Evolutionary conservation across 2,797 vertebrate genomes (phyloP).

Genomic region (Rachycentron canadum): DNA sequence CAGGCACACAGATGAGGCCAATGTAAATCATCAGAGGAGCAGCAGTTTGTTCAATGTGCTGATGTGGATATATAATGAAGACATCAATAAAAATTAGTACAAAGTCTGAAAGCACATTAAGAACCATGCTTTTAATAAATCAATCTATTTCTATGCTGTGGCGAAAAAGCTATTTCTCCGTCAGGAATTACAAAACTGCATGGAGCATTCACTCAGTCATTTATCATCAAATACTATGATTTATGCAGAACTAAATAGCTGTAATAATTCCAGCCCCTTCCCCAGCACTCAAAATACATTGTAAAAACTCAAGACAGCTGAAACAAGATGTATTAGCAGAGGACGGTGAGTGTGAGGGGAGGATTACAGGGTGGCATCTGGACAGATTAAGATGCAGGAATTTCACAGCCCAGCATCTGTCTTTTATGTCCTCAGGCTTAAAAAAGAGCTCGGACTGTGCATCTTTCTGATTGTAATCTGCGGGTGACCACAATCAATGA

Average conservation of each 20-base stretch:
- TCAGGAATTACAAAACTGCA: slow-evolving; percentile 61
- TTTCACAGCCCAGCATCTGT: slow-evolving; percentile 57
- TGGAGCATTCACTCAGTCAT: slow-evolving; percentile 56
- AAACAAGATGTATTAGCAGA: slow-evolving; percentile 54
- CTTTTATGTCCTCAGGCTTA: slow-evolving; percentile 37
- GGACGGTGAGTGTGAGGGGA: not conserved
- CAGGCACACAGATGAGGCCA: slow-evolving; percentile 52
- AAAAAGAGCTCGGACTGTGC: slow-evolving; percentile 45
- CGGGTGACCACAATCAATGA: slow-evolving; percentile 70
- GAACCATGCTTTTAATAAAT: slow-evolving; percentile 75
- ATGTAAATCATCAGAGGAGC: slow-evolving; percentile 68
- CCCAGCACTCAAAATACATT: slow-evolving; percentile 41
- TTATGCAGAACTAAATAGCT: slow-evolving; percentile 68
- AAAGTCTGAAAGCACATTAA: slow-evolving; percentile 70
- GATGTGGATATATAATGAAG: slow-evolving; percentile 78
- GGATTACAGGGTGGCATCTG: slow-evolving; percentile 43
- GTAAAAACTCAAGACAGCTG: slow-evolving; percentile 47
- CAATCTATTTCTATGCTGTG: slow-evolving; percentile 54
- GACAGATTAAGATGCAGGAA: slow-evolving; percentile 39
- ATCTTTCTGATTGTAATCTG: slow-evolving; percentile 70
- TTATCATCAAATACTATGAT: slow-evolving; percentile 73
- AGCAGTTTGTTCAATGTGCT: slow-evolving; percentile 66
- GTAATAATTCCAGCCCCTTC: slow-evolving; percentile 64
- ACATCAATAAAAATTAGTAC: slow-evolving; percentile 77
- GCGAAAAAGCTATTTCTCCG: slow-evolving; percentile 52